A percentile compares a stretch with the other conserved stretches of the same genome.
phyloP scores from a whole-genome alignment of 2,888 invertebrate species.

The Mallateleia sp. region DNA sequence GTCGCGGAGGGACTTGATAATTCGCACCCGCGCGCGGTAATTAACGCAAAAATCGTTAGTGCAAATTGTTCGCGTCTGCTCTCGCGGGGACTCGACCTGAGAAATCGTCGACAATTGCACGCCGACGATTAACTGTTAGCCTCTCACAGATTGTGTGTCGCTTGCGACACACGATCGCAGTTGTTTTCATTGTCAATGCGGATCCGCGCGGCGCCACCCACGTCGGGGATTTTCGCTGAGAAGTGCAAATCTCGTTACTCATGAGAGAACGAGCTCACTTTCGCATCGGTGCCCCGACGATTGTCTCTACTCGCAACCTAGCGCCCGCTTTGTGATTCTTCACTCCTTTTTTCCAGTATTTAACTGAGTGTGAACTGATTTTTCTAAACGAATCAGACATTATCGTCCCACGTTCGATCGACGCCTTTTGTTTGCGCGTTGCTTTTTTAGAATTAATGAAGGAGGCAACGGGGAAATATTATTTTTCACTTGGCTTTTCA shows the following conservation, averaged over 20 bases:
- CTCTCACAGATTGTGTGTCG: constrained; percentile 43
- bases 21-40: constrained; percentile 48
- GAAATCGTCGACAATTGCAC: constrained; percentile 59
- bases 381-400: constrained; percentile 68
- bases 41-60: constrained; percentile 57
- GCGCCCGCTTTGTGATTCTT: constrained; percentile 60
- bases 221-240: constrained; percentile 70
- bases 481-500: too few relatives aligned
- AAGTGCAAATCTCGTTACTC: constrained; percentile 77
- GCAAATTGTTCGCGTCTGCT: constrained; percentile 41
- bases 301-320: constrained; percentile 68
- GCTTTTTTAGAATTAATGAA: constrained; percentile 24
- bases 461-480: too few relatives aligned
- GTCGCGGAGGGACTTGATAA: constrained; percentile 43
- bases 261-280: constrained; percentile 75
- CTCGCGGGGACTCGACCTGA: constrained; percentile 25
- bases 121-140: constrained; percentile 52
- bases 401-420: constrained; percentile 61
- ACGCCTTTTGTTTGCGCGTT: constrained; percentile 40
- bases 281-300: constrained; percentile 68
- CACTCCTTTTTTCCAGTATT: constrained; percentile 56
- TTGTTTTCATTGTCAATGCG: constrained; percentile 70
- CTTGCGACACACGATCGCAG: constrained; percentile 64
- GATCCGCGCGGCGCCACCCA: constrained; percentile 31
- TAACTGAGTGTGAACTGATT: constrained; percentile 74